Conservation (phyloP, 1,140 invertebrate genomes). For the Babylonia areolata region DNA sequence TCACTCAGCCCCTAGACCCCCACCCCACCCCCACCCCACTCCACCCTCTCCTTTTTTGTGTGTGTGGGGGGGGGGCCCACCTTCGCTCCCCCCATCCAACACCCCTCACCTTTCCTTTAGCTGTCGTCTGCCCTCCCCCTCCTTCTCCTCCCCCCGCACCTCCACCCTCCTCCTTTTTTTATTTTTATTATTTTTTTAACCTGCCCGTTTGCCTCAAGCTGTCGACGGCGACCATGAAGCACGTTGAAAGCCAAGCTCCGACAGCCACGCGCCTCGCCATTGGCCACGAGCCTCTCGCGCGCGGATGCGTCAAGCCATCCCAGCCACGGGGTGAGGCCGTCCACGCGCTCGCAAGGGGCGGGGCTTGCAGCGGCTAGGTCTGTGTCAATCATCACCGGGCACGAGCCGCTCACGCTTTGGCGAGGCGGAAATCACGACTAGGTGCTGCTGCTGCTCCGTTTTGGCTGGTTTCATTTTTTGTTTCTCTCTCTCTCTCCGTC, state of each 20-base stretch:
- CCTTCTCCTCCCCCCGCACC: background rate
- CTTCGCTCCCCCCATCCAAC: background rate
- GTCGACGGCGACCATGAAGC: conserved; percentile 6
- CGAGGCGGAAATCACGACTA: background rate
- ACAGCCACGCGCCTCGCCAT: conserved; percentile 47
- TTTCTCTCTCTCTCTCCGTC: no score
- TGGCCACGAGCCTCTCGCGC: conserved; percentile 45
- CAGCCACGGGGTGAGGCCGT: conserved; percentile 38
- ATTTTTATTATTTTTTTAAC: conserved; percentile 37
- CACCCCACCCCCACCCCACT: background rate
- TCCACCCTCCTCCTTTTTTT: background rate
- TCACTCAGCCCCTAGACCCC: conserved; percentile 5
- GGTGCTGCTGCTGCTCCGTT: background rate
- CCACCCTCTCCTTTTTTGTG: background rate
- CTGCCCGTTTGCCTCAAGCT: conserved; percentile 33
- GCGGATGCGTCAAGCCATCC: conserved; percentile 47
- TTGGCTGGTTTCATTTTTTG: background rate
- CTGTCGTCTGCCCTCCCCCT: background rate
- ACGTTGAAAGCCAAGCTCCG: conserved; percentile 37
- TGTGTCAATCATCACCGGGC: conserved; percentile 34
- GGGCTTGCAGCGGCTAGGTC: background rate
- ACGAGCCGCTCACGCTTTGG: conserved; percentile 30
- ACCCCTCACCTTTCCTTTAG: background rate
- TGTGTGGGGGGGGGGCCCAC: no score
- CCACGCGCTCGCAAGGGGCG: conserved; percentile 41